phyloP scores from a whole-genome alignment of 2,797 vertebrate species.

The Iguana delicatissima region DNA sequence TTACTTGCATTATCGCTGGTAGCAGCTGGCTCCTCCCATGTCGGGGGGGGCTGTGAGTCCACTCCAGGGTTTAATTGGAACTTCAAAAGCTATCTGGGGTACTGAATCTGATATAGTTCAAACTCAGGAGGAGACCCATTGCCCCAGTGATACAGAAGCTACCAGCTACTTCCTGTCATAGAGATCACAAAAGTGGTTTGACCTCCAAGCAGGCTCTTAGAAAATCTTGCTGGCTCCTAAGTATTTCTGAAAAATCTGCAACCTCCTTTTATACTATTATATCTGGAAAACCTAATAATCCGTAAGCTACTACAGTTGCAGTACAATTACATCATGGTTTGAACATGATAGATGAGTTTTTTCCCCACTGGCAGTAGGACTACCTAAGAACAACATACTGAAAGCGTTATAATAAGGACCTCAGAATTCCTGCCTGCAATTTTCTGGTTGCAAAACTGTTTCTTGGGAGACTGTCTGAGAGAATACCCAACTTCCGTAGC shows the following conservation, averaged over 20 bases:
- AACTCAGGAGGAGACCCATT: too few relatives aligned
- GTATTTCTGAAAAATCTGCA: constrained; percentile 37
- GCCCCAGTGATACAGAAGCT: too few relatives aligned
- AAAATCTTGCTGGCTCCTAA: constrained; percentile 4
- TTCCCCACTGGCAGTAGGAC: constrained; percentile 14
- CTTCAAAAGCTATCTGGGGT: too few relatives aligned
- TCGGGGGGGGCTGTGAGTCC: too few relatives aligned
- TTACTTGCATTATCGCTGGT: too few relatives aligned
- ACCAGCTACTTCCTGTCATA: background rate
- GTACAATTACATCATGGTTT: constrained; percentile 11
- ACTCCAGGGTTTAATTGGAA: too few relatives aligned
- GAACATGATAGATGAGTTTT: constrained; percentile 10
- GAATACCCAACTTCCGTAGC: constrained; percentile 34
- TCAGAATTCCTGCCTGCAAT: constrained; percentile 66
- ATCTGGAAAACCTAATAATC: constrained; percentile 13
- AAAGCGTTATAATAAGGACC: constrained; percentile 57
- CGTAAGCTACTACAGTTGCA: constrained; percentile 14
- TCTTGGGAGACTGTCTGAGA: constrained; percentile 59
- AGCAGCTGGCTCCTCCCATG: too few relatives aligned
- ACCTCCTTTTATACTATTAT: constrained; percentile 6
- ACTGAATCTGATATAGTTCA: too few relatives aligned
- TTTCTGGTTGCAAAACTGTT: constrained; percentile 65
- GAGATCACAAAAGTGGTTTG: constrained; percentile 3
- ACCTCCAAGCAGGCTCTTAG: background rate
- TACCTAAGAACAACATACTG: constrained; percentile 46